Base-by-base conservation (phyloP, 2,797 vertebrate genomes). In the Dromococcyx pavoninus region DNA sequence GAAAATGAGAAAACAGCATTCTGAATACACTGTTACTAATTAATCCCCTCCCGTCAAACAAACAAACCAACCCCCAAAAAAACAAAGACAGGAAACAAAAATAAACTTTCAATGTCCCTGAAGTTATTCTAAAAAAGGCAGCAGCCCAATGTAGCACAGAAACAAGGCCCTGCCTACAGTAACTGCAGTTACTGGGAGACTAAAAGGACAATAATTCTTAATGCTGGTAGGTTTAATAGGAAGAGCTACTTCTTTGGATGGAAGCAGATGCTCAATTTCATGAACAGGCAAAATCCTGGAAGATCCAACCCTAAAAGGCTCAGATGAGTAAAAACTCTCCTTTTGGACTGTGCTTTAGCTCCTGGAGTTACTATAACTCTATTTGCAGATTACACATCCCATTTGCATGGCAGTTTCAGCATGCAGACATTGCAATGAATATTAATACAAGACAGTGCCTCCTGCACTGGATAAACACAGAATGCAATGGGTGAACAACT, bases 141-240 rank as follows among this genome's bases (percentile, higher is more conserved):
- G 32, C 43, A 89, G 25, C 22, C 5, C 37, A 46, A 5, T 0
- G 7, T 2, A 75, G 17, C 43, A 81, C 0, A 91, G 44, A 62
- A 94, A 67, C 44, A 58, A 21, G n/a, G 61, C 56, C 11, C 32
- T n/a, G 33, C 60, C 60, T 50, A 77, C 39, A 77, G 73, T 51
- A 71, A 60, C 28, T 51, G 33, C 72, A 50, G 64, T 66, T 46
- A 25, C 37, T 9, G 30, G n/a, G n/a, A 77, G 33, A 77, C 27
- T 43, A 15, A 62, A 71, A 44, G 50, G 62, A 48, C 30, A 73
- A n/a, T 21, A 58, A 23, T 5, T 66, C 41, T 73, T 69, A 18
- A 51, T 1, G 1, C 4, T 43, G n/a, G 28, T 39, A 48, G 1
- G 0, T 66, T 81, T 54, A 13, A 4, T 11, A 83, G 43, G 37